A percentile compares a stretch with the other conserved stretches of the same genome.
Evolutionary conservation across 2,797 vertebrate species (phyloP).

Genomic region (Protosalanx chinensis): DNA sequence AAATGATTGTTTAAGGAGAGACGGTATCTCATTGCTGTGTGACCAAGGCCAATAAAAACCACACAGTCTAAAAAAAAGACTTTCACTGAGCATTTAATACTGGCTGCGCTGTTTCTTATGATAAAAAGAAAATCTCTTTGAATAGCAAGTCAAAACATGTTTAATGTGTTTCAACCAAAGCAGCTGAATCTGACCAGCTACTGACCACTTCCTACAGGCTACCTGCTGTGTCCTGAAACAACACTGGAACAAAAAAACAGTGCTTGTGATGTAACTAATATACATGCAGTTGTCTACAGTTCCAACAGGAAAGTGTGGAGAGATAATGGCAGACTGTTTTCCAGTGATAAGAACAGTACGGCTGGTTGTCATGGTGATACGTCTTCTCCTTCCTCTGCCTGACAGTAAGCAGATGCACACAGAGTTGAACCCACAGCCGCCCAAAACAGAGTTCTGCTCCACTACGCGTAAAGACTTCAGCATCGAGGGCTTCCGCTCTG

Average conservation of each 20-base stretch:
- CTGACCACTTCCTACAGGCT: too few relatives aligned
- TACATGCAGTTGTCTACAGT: neutral
- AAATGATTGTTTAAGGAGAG: slow-evolving; percentile 24
- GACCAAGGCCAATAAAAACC: slow-evolving; percentile 14
- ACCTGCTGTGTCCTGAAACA: too few relatives aligned
- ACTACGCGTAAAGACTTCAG: slow-evolving; percentile 64
- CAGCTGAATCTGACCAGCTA: too few relatives aligned
- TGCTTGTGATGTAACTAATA: neutral
- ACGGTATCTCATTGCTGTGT: slow-evolving; percentile 46
- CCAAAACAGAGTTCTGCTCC: slow-evolving; percentile 51
- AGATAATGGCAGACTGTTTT: neutral
- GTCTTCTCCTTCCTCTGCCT: slow-evolving; percentile 13
- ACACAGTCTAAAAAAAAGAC: slow-evolving; percentile 12
- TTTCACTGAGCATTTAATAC: slow-evolving; percentile 14
- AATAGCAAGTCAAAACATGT: neutral
- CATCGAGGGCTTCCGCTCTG: slow-evolving; percentile 59
- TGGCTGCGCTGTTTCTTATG: neutral
- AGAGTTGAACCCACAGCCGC: slow-evolving; percentile 36
- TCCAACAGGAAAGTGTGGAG: too few relatives aligned
- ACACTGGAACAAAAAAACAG: too few relatives aligned
- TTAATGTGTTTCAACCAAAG: too few relatives aligned
- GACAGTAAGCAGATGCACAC: slow-evolving; percentile 61
- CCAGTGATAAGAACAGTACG: neutral
- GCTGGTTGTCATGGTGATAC: slow-evolving; percentile 8
- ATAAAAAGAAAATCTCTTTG: neutral